Evolutionary conservation across 2,888 invertebrate genomes (phyloP), one percentile per base, ranked within the genome.

Genomic region (Drosophila anomalipes): DNA sequence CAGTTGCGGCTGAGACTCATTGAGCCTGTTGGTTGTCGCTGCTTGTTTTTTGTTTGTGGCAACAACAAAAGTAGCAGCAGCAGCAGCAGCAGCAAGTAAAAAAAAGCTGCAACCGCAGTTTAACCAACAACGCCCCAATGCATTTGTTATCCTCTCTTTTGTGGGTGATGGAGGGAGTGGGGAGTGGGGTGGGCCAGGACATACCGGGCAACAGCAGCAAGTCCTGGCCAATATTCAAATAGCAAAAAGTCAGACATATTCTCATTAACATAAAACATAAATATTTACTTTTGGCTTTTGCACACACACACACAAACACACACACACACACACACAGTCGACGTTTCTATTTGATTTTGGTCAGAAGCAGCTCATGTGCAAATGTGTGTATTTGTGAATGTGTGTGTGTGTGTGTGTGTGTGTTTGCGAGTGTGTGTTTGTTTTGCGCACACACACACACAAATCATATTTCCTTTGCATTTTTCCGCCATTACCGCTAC

Each of bases 251-350:
- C 92, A 91, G 90, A 86, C 83, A 86, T 79, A 88, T 91, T 86
- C 91, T 91, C 91, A 91, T 91, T 91, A 92, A 91, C 91, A 91
- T 91, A 92, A 92, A 91, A 91, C 92, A 91, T 89, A 91, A 92
- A 91, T 92, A 88, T 91, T 88, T 91, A 88, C 91, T 89, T 90
- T 91, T 86, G 89, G 82, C 74, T 74, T 73, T 77, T 60, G 61
- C 78, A 71, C 58, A 71, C 74, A 72, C 70, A 49, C 63, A 57
- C 52, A 69, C 63, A 57, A 41, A 67, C 66, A 39, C 56, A 54
- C 56, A 68, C 57, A 35, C 33, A 62, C 59, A 56, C 47, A 44
- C 59, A 41, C 54, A 44, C 59, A 41, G 52, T 74, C 78, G 70
- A 81, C 67, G 68, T 74, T 83, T 87, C 79, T 83, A 85, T 89